phyloP scores from a whole-genome alignment of 2,113 vertebrate genomes.

The Otolemur garnettii region DNA sequence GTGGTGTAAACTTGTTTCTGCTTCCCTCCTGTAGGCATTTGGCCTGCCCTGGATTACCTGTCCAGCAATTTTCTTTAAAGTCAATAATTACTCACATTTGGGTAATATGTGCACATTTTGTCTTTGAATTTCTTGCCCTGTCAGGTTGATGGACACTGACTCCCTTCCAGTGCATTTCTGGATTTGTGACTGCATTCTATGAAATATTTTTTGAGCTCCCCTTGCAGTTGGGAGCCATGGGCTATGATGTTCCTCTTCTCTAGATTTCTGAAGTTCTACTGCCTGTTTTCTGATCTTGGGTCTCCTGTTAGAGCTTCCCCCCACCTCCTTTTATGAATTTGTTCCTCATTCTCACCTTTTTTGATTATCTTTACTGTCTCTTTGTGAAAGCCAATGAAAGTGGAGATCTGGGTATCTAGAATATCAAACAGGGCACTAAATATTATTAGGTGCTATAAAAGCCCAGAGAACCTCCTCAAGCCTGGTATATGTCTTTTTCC shows the following conservation, averaged over 20 bases:
- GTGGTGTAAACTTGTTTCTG: background rate
- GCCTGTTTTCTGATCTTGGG: background rate
- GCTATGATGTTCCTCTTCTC: no score
- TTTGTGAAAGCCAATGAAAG: background rate
- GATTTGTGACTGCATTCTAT: background rate
- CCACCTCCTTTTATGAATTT: background rate
- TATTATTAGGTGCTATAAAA: background rate
- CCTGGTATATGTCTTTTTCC: background rate
- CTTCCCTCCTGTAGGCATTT: background rate
- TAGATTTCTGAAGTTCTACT: background rate
- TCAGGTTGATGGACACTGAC: background rate
- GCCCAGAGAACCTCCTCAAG: background rate
- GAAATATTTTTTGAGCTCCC: background rate
- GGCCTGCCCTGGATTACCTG: background rate
- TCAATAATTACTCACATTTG: background rate
- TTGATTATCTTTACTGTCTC: background rate
- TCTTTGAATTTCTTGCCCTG: conserved; percentile 12
- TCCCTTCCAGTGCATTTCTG: background rate
- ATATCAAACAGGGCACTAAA: background rate
- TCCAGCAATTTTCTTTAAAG: background rate
- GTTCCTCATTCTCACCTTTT: background rate
- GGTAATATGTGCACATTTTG: background rate
- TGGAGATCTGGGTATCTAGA: background rate
- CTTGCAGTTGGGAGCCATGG: background rate
- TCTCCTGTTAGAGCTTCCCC: background rate